phyloP scores from a whole-genome alignment of 2,888 invertebrate species.

The Achlya flavicornis region DNA sequence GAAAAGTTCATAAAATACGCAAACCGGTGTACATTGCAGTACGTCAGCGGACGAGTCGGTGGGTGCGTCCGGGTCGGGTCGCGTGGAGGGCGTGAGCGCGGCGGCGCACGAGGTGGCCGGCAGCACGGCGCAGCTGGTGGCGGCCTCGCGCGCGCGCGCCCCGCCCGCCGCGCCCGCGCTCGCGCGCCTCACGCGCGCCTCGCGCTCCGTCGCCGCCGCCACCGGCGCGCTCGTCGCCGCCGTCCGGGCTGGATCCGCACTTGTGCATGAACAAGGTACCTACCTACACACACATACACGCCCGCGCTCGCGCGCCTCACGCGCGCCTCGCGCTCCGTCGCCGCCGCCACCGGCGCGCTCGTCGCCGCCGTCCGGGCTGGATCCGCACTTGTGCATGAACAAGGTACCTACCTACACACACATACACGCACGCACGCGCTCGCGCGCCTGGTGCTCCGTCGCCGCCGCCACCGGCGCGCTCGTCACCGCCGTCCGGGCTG shows the following conservation, averaged over 20 bases:
- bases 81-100: constrained; percentile 96
- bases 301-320: not conserved
- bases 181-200: constrained; percentile 92
- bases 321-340: constrained; percentile 91
- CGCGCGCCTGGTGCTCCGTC: no score
- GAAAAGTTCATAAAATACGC: no score
- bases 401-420: constrained; percentile 87
- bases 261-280: constrained; percentile 92
- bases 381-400: constrained; percentile 92
- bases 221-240: constrained; percentile 97
- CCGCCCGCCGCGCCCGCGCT: constrained; percentile 92
- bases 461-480: no score
- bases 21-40: constrained; percentile 74
- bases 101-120: constrained; percentile 97
- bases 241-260: constrained; percentile 93
- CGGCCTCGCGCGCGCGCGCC: constrained; percentile 98
- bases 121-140: constrained; percentile 98
- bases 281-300: constrained; percentile 84
- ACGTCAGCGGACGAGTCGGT: constrained; percentile 97
- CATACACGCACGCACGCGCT: constrained; percentile 59
- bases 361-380: constrained; percentile 95
- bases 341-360: constrained; percentile 79
- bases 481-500: no score
- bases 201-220: constrained; percentile 94
- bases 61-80: constrained; percentile 91